Conservation (phyloP, 2,797 vertebrate species). For the Geotrypetes seraphini region DNA sequence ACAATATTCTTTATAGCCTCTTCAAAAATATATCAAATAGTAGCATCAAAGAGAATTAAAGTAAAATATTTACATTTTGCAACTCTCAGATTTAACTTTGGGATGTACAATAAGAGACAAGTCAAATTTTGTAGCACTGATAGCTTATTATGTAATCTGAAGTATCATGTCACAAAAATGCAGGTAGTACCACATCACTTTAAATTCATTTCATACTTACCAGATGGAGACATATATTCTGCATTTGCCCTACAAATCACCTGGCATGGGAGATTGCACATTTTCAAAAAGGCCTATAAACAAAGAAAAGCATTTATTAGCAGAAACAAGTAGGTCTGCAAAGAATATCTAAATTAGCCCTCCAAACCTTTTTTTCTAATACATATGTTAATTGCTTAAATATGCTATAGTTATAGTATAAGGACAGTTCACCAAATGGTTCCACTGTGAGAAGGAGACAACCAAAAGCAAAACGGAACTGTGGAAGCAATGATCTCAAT, state of each 20-base stretch:
- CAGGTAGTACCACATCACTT: constrained; percentile 25
- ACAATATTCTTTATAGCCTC: too few relatives aligned
- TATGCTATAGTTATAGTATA: too few relatives aligned
- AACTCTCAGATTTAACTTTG: neutral
- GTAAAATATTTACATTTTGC: neutral
- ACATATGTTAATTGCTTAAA: too few relatives aligned
- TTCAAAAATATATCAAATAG: too few relatives aligned
- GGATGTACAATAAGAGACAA: constrained; percentile 14
- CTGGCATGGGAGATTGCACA: constrained; percentile 78
- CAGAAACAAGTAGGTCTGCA: constrained; percentile 2
- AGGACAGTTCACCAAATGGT: too few relatives aligned
- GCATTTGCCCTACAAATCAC: constrained; percentile 72
- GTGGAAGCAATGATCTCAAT: too few relatives aligned
- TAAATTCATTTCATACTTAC: constrained; percentile 59
- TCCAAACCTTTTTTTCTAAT: too few relatives aligned
- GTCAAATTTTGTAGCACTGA: neutral
- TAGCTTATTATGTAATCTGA: constrained; percentile 22
- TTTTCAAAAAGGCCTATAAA: constrained; percentile 78
- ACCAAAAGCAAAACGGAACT: too few relatives aligned
- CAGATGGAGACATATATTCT: constrained; percentile 83
- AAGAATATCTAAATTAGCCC: constrained; percentile 22
- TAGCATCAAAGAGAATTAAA: too few relatives aligned
- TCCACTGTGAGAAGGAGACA: too few relatives aligned
- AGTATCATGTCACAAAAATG: constrained; percentile 51
- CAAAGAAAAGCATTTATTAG: constrained; percentile 28